Base-by-base conservation (phyloP, 2,797 vertebrate species). In the Trachurus trachurus region DNA sequence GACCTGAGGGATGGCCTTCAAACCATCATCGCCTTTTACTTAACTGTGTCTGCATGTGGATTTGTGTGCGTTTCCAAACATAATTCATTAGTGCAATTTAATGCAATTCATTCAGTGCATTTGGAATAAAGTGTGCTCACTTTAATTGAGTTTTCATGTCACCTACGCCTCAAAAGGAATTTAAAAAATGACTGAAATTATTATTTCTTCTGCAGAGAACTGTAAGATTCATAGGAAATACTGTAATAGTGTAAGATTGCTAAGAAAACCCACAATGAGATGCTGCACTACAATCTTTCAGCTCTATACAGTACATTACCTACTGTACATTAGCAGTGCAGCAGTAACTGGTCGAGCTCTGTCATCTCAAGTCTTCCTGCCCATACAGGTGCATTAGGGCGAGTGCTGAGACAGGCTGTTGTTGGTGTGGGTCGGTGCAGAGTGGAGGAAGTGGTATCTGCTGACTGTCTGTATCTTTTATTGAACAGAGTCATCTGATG, bases 401-500 rank as follows among this genome's bases (percentile, higher is more conserved):
- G 17, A 40, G n/a, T 44, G 31, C 16, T 69, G 16, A 65, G 83
- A 66, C 71, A 16, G 16, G 16, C 50, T 31, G 37, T 10, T 16
- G 0, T 9, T 16, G 0, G 19, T 65, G 49, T 31, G 66, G 37
- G 12, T 40, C n/a, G n/a, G n/a, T 26, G 15, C 62, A 19, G 45
- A 39, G 40, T 1, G 45, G 47, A 81, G 86, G 85, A 84, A 90
- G 88, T 74, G 64, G 22, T 60, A 92, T 91, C 82, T 94, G 93
- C 93, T 95, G 94, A 95, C 93, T 49, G 83, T 12, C 86, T 75
- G 70, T 57, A 82, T 85, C 92, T 88, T 90, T 87, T 89, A 91
- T 84, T 91, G 70, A 89, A 84, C 74, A 52, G 60, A 34, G 81
- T 84, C 72, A 89, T 87, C 80, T 85, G 80, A 89, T 81, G 81